Evolutionary conservation across 1,140 invertebrate species (phyloP).

Genomic region (Calliphora vicina): DNA sequence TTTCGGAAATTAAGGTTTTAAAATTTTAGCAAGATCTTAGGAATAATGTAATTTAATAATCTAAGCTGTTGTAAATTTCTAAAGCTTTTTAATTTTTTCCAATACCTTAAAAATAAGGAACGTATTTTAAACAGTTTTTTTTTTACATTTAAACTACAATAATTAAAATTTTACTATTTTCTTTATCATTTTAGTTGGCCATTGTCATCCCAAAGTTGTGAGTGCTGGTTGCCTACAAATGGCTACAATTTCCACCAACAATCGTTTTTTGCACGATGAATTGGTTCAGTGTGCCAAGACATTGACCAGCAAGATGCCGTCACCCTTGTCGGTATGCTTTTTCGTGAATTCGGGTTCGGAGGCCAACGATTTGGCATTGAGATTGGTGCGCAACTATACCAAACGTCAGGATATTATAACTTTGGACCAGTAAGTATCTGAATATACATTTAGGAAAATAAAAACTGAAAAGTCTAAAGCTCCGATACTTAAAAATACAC

Average conservation of each 20-base stretch:
- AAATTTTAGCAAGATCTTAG: too few relatives aligned
- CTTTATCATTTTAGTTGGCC: constrained; percentile 79
- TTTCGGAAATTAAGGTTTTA: too few relatives aligned
- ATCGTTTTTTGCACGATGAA: constrained; percentile 94
- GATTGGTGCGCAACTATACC: constrained; percentile 89
- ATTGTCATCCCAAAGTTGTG: constrained; percentile 95
- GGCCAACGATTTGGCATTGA: constrained; percentile 96
- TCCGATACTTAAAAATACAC: too few relatives aligned
- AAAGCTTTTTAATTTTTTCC: too few relatives aligned
- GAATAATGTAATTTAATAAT: too few relatives aligned
- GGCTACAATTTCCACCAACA: constrained; percentile 90
- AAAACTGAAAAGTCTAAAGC: too few relatives aligned
- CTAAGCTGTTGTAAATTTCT: too few relatives aligned
- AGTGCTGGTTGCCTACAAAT: constrained; percentile 88
- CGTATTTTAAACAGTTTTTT: too few relatives aligned
- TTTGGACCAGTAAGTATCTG: constrained; percentile 90
- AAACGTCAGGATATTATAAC: constrained; percentile 89
- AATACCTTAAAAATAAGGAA: too few relatives aligned
- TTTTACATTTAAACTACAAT: too few relatives aligned
- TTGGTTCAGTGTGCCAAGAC: constrained; percentile 89
- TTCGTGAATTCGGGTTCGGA: constrained; percentile 99
- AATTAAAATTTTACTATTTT: too few relatives aligned
- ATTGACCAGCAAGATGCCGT: constrained; percentile 81
- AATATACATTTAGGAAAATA: neutral
- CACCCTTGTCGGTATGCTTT: constrained; percentile 88